Percentiles rank a stretch among this genome's conserved stretches.
Evolutionary conservation across 1,140 invertebrate species (phyloP).

Genomic region (Neodiprion pinetum): DNA sequence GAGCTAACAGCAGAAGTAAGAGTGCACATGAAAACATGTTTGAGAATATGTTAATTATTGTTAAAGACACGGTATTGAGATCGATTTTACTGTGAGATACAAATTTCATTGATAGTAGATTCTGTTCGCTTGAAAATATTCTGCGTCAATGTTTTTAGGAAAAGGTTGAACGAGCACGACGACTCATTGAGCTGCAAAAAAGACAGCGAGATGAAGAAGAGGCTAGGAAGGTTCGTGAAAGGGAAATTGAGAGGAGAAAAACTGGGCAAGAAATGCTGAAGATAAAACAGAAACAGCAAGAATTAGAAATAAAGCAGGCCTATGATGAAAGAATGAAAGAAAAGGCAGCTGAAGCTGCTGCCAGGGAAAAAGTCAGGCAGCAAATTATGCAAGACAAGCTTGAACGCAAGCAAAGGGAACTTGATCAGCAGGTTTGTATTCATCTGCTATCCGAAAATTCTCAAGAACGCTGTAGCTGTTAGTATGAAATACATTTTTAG

Average conservation of each 20-base stretch:
- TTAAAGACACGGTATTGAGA: too few species aligned
- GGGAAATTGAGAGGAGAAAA: slow-evolving; percentile 75
- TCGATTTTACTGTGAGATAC: too few species aligned
- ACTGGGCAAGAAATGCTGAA: slow-evolving; percentile 75
- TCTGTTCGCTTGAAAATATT: neutral
- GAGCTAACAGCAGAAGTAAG: slow-evolving; percentile 20
- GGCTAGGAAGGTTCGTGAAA: slow-evolving; percentile 67
- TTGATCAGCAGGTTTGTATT: slow-evolving; percentile 36
- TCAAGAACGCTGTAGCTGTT: too few species aligned
- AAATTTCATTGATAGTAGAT: too few species aligned
- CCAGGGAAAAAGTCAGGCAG: slow-evolving; percentile 72
- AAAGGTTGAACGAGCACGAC: slow-evolving; percentile 56
- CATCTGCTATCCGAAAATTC: too few species aligned
- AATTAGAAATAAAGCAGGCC: slow-evolving; percentile 75
- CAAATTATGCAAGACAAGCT: slow-evolving; percentile 80
- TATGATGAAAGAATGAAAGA: slow-evolving; percentile 75
- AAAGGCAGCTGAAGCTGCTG: slow-evolving; percentile 72
- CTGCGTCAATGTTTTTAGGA: slow-evolving; percentile 39
- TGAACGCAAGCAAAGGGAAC: slow-evolving; percentile 61
- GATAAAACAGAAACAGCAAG: slow-evolving; percentile 73
- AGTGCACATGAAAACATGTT: slow-evolving; percentile 54
- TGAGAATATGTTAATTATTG: too few species aligned
- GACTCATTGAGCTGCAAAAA: slow-evolving; percentile 66
- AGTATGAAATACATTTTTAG: too few species aligned
- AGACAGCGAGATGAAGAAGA: slow-evolving; percentile 71